phyloP scores from a whole-genome alignment of 1,140 invertebrate genomes.

The Agrypnia vestita region DNA sequence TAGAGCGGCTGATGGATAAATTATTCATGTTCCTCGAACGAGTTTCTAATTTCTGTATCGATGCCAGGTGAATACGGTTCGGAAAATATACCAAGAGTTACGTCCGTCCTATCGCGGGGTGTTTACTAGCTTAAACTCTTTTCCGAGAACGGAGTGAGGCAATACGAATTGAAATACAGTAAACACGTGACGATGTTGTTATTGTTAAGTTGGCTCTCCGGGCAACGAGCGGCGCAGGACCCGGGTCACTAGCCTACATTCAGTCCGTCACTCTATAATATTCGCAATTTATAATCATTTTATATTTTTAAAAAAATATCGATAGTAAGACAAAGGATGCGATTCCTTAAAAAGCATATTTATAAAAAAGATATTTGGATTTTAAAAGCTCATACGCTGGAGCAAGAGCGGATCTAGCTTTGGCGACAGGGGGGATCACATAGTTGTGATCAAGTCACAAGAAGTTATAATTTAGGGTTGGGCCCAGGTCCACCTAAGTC shows the following conservation, averaged over 20 bases:
- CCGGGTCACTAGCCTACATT: constrained; percentile 53
- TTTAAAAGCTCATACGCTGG: too few relatives aligned
- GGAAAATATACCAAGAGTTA: constrained; percentile 15
- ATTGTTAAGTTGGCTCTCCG: constrained; percentile 20
- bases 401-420: too few relatives aligned
- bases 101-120: neutral
- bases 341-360: too few relatives aligned
- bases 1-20: too few relatives aligned
- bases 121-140: constrained; percentile 2
- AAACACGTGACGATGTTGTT: constrained; percentile 51
- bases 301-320: too few relatives aligned
- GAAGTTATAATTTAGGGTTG: too few relatives aligned
- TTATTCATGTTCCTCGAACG: neutral
- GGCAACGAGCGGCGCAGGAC: constrained; percentile 34
- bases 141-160: constrained; percentile 29
- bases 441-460: too few relatives aligned
- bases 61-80: constrained; percentile 41
- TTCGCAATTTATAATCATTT: too few relatives aligned
- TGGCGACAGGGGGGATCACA: too few relatives aligned
- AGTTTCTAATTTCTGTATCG: constrained; percentile 49
- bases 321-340: too few relatives aligned
- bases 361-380: too few relatives aligned
- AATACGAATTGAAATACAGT: constrained; percentile 46
- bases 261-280: constrained; percentile 47
- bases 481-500: too few relatives aligned